A percentile compares a stretch with the other conserved stretches of the same genome.
Evolutionary conservation across 2,888 invertebrate species (phyloP).

Genomic region (Eutolmus rufibarbis): DNA sequence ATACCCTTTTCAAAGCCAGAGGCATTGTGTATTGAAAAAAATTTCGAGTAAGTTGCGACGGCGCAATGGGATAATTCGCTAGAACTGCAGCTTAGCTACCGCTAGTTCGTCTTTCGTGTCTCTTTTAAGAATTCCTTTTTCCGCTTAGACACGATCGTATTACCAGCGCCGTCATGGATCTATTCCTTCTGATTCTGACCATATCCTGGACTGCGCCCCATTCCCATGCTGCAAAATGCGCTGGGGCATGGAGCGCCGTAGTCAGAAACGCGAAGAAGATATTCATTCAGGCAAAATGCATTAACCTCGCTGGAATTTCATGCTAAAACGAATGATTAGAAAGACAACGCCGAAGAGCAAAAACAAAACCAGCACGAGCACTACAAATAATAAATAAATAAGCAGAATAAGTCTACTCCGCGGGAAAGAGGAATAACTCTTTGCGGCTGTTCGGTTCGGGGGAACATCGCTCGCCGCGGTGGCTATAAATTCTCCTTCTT

Average conservation of each 20-base stretch:
- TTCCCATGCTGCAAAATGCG: not conserved
- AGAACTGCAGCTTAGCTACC: not conserved
- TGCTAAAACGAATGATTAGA: constrained; percentile 23
- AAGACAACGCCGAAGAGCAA: not conserved
- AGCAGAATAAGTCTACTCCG: not conserved
- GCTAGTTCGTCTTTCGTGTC: not conserved
- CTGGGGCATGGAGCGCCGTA: not conserved
- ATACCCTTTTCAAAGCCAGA: not conserved
- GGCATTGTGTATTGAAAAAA: not conserved
- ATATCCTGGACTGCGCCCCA: not conserved
- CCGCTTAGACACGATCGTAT: not conserved
- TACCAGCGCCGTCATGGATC: not conserved
- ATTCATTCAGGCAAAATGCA: constrained; percentile 15
- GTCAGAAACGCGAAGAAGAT: not conserved
- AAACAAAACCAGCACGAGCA: not conserved
- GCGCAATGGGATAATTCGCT: not conserved
- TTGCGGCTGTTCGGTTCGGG: not conserved
- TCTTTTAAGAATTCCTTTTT: not conserved
- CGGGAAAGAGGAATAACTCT: not conserved
- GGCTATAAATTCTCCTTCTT: constrained; percentile 28
- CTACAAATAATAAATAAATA: constrained; percentile 13
- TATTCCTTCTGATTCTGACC: not conserved
- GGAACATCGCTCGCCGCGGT: not conserved
- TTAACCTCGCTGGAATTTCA: constrained; percentile 26
- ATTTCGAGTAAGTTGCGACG: not conserved